Evolutionary conservation across 2,888 invertebrate genomes (phyloP), one percentile per base, ranked within the genome.

Genomic region (Ischnus inquisitorius): DNA sequence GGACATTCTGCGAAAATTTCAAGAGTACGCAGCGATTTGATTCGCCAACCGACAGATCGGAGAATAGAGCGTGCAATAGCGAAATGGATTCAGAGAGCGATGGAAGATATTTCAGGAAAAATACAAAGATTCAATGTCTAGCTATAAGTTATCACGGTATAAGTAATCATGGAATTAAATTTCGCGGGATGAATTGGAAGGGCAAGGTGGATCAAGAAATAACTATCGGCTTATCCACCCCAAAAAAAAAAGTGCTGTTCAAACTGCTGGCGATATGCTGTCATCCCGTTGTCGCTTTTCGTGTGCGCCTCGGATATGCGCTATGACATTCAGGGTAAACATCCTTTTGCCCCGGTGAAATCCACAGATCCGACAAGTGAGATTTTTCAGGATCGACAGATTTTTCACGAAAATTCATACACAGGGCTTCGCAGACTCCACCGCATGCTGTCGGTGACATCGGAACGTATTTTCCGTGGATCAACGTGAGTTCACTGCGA

Each of bases 331-430:
- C n/a, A 19, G 68, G 62, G 62, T 51, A 69, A 62, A 72, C 54
- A 68, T 51, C 60, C 71, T 68, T 62, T 82, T 62, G n/a, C 72
- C 78, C 57, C 34, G 6, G 43, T 68, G 68, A 74, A 60, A 43
- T 78, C 68, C 34, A 41, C 39, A 28, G 25, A 3, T 74, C 57
- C 25, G 74, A 51, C 48, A 16, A 65, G 46, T 48, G 46, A 48
- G 39, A 71, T 65, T 39, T 57, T 65, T 54, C 46, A 54, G 65
- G 41, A 72, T 72, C 76, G 71, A 76, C 69, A 64, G 57, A 82
- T 77, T 77, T 82, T 82, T 19, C 46, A 28, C 39, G 19, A 28
- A 65, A 77, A 67, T 60, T 57, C 28, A 41, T 25, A 16, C 46
- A 54, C 25, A 60, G 14, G 1, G 28, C 28, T 60, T 25, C 3